A percentile compares a stretch with the other conserved stretches of the same genome.
phyloP scores from a whole-genome alignment of 2,888 invertebrate genomes.

The Cheiracanthium punctorium region DNA sequence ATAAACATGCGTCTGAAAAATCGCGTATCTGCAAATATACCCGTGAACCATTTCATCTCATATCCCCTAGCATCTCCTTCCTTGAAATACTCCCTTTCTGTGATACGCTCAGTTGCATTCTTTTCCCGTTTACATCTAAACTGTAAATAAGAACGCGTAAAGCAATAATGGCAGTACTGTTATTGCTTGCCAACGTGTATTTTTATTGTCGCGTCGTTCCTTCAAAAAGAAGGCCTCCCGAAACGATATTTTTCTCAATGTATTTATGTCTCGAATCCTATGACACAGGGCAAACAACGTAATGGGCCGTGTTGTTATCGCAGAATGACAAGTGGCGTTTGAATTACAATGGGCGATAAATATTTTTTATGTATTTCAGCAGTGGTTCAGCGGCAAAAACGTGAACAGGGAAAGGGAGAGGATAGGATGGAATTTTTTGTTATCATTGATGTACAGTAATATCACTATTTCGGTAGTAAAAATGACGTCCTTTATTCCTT shows the following conservation, averaged over 20 bases:
- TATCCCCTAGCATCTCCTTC: background rate
- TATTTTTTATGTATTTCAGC: background rate
- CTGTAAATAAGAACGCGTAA: conserved; percentile 10
- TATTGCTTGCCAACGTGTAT: background rate
- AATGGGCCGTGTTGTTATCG: background rate
- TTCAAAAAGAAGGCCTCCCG: background rate
- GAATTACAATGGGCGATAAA: background rate
- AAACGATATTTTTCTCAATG: background rate
- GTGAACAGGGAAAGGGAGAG: background rate
- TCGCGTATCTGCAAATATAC: no score
- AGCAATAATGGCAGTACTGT: background rate
- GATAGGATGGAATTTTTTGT: background rate
- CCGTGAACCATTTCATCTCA: no score
- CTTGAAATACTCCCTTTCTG: background rate
- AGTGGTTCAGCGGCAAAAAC: background rate
- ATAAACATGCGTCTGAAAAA: no score
- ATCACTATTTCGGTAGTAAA: background rate
- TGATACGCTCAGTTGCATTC: background rate
- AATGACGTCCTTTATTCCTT: no score
- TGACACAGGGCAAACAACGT: background rate
- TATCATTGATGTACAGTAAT: background rate
- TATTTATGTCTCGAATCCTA: background rate
- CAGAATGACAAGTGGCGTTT: background rate
- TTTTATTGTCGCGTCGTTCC: background rate
- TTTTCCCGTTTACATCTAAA: background rate